phyloP scores from a whole-genome alignment of 1,140 invertebrate genomes.

The Meloidogyne hapla region DNA sequence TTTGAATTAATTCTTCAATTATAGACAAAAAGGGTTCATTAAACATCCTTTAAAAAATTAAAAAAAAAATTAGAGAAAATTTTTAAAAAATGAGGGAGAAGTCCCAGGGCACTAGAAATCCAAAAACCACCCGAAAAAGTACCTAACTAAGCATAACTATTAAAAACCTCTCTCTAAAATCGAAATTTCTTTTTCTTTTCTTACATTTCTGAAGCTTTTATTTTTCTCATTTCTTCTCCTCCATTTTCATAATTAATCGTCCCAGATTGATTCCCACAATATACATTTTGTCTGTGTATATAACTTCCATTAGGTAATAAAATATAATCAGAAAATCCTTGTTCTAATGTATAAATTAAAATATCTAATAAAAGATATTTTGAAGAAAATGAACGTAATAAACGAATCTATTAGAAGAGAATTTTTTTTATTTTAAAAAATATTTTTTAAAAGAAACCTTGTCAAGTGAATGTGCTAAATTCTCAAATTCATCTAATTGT shows the following conservation, averaged over 20 bases:
- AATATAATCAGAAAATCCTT: constrained; percentile 43
- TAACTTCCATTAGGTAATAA: constrained; percentile 48
- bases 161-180: too few species aligned
- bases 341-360: constrained; percentile 56
- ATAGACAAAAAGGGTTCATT: constrained; percentile 34
- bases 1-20: constrained; percentile 37
- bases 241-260: not conserved
- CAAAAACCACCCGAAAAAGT: too few species aligned
- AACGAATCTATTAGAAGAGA: constrained; percentile 32
- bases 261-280: not conserved
- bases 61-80: too few species aligned
- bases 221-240: not conserved
- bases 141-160: too few species aligned
- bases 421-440: too few species aligned
- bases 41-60: constrained; percentile 37
- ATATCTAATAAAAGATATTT: constrained; percentile 56
- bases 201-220: not conserved
- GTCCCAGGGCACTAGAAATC: too few species aligned
- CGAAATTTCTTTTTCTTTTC: too few species aligned
- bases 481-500: constrained; percentile 43
- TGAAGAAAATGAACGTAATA: constrained; percentile 51
- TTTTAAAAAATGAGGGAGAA: too few species aligned
- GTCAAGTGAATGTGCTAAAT: constrained; percentile 36
- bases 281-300: constrained; percentile 22
- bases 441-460: constrained; percentile 28